Conservation (phyloP, 92 coral and sea anemone genomes). For the Montipora capitata region DNA sequence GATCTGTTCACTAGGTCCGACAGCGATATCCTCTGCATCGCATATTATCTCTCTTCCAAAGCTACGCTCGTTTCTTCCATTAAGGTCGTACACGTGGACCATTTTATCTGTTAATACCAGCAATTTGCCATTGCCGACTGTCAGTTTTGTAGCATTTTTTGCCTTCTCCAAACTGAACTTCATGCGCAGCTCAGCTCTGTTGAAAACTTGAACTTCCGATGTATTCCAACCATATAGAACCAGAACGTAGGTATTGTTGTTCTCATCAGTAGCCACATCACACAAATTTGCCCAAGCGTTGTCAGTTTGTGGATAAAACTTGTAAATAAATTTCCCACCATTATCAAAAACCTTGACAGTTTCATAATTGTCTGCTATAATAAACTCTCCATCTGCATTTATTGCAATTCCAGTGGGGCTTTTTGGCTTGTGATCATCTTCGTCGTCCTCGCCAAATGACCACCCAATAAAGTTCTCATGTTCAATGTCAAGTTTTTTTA, state of each 20-base stretch:
- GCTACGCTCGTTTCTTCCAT: not conserved
- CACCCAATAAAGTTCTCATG: not conserved
- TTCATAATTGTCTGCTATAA: constrained; percentile 39
- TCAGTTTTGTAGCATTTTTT: not conserved
- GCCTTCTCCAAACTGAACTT: not conserved
- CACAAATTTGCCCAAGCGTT: not conserved
- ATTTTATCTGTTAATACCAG: not conserved
- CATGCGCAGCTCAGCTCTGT: not conserved
- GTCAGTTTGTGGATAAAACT: not conserved
- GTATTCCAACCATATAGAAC: not conserved
- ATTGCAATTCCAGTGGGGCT: constrained; percentile 48
- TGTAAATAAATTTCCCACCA: not conserved
- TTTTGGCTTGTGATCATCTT: constrained; percentile 17
- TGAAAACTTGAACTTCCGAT: not conserved
- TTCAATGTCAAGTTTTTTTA: not conserved
- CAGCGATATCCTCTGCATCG: not conserved
- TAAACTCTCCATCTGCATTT: constrained; percentile 5
- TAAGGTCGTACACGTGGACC: not conserved
- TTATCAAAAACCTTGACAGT: constrained; percentile 45
- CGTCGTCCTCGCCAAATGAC: not conserved
- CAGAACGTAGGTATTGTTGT: not conserved
- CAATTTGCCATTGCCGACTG: not conserved
- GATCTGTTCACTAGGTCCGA: not conserved
- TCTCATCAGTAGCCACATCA: not conserved
- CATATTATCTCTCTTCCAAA: not conserved